Percentiles rank a stretch among this genome's conserved stretches.
These are phyloP conservation scores for Spisula solida DNA, from an alignment of 2,888 invertebrate genomes.

Conservation along the genomic window DNA sequence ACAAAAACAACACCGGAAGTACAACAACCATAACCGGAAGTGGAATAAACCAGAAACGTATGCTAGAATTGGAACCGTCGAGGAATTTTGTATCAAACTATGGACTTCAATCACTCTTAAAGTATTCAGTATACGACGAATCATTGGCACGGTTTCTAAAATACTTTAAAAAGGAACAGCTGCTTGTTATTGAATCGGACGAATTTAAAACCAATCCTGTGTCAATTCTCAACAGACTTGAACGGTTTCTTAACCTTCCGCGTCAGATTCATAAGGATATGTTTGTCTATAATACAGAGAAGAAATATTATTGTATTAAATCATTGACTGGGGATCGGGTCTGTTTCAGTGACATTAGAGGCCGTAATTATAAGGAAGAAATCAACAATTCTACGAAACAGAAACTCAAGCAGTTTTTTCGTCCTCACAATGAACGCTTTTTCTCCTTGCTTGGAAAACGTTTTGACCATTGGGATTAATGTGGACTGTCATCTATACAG, in stretches of 20 bases:
- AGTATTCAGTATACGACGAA: background rate
- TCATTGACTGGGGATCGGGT: background rate
- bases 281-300: background rate
- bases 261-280: background rate
- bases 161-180: background rate
- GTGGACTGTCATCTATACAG: too few relatives aligned
- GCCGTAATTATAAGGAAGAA: background rate
- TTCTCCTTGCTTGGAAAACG: background rate
- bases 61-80: too few relatives aligned
- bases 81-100: background rate
- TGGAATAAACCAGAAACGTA: background rate
- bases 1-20: background rate
- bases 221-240: background rate
- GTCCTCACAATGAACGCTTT: too few relatives aligned
- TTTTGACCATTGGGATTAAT: background rate
- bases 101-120: too few relatives aligned
- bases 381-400: background rate
- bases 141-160: background rate
- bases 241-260: background rate
- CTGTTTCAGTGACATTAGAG: background rate
- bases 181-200: background rate
- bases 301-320: background rate
- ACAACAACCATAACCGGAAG: background rate
- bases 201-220: background rate
- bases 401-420: too few relatives aligned